Evolutionary conservation across 2,113 vertebrate genomes (phyloP).

Genomic region (Excalfactoria chinensis): DNA sequence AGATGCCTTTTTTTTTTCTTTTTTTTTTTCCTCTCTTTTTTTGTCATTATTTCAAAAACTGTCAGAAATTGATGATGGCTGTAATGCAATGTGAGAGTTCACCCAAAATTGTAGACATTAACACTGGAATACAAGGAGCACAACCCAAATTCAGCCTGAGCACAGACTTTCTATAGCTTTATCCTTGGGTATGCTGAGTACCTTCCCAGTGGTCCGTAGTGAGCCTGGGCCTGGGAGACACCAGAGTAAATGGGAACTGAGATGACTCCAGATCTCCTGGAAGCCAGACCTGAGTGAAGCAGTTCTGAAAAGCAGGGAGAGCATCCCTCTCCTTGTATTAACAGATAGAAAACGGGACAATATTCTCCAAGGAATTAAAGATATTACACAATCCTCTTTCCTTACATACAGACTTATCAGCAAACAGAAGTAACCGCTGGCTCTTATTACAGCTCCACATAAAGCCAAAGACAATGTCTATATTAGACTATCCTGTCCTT

Average conservation of each 20-base stretch:
- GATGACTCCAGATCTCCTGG: not conserved
- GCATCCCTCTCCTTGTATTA: not conserved
- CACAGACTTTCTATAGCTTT: not conserved
- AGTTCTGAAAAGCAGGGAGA: not conserved
- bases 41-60: slow-evolving; percentile 22
- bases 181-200: not conserved
- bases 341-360: not conserved
- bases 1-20: slow-evolving; percentile 59
- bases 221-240: not conserved
- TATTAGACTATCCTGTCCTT: slow-evolving; percentile 34
- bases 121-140: slow-evolving; percentile 30
- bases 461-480: slow-evolving; percentile 41
- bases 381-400: not conserved
- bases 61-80: slow-evolving; percentile 51
- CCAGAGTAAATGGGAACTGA: not conserved
- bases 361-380: slow-evolving; percentile 2
- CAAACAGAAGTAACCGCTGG: slow-evolving; percentile 27
- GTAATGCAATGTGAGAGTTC: not conserved
- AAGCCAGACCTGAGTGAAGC: not conserved
- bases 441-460: slow-evolving; percentile 12
- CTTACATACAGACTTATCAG: not conserved
- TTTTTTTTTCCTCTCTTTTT: too few relatives aligned
- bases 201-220: not conserved
- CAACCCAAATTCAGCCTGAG: not conserved
- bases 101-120: slow-evolving; percentile 45